Percentiles rank a stretch among this genome's conserved stretches.
These are phyloP conservation scores for Pocillopora verrucosa DNA, from an alignment of 64 coral and sea anemone genomes.

Conservation along the genomic window DNA sequence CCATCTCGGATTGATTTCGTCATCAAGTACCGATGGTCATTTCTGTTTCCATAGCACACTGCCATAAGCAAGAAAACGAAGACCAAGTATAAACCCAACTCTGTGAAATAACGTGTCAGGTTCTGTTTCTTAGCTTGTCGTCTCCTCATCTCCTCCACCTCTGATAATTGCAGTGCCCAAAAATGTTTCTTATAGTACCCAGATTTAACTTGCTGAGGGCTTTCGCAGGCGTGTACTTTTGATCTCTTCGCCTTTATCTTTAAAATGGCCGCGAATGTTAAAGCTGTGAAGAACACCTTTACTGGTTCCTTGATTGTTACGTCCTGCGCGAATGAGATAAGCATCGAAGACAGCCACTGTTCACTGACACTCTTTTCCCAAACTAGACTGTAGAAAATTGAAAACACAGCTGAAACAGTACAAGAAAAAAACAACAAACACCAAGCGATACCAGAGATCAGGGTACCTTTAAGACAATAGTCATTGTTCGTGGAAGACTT, in stretches of 20 bases:
- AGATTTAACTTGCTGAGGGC: not conserved
- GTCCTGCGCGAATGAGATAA: not conserved
- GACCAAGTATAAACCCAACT: not conserved
- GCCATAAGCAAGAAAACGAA: not conserved
- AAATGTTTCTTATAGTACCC: not conserved
- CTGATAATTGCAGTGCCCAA: not conserved
- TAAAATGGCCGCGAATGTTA: not conserved
- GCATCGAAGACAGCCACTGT: slow-evolving; percentile 4
- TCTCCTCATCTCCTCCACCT: not conserved
- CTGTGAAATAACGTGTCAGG: not conserved
- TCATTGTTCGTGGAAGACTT: too few relatives aligned
- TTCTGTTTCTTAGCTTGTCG: not conserved
- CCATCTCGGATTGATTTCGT: too few relatives aligned
- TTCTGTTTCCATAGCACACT: slow-evolving; percentile 2
- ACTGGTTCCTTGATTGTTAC: not conserved
- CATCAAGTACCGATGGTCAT: too few relatives aligned
- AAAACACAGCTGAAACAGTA: not conserved
- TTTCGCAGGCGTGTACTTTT: too few relatives aligned
- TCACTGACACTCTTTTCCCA: not conserved
- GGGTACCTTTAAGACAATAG: too few relatives aligned
- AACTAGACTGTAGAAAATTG: not conserved
- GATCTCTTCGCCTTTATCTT: not conserved
- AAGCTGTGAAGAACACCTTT: not conserved
- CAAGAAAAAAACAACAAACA: not conserved
- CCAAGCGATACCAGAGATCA: not conserved